Percentiles rank a stretch among this genome's conserved stretches.
Conservation (phyloP, 2,888 invertebrate genomes). For the Ennomos quercinarius region DNA sequence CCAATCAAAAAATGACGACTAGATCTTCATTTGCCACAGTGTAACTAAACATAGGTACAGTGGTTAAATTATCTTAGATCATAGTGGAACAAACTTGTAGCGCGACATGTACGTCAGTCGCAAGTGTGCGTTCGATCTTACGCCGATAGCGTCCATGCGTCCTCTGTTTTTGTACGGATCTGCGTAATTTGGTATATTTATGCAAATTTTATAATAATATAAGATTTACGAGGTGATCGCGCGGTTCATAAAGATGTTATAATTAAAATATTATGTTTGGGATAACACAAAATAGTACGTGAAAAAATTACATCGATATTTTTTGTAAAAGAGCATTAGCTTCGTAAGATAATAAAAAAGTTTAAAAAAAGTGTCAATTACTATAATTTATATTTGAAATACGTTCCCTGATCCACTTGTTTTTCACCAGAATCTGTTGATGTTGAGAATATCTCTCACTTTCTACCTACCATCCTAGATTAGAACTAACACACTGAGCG, state of each 20-base stretch:
- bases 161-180: conserved; percentile 42
- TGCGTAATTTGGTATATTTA: conserved; percentile 49
- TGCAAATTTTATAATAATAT: conserved; percentile 42
- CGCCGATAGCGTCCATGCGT: conserved; percentile 32
- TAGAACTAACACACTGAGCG: no score
- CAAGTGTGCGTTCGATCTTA: conserved; percentile 30
- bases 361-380: background rate
- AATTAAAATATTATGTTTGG: conserved; percentile 17
- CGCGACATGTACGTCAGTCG: conserved; percentile 20
- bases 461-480: no score
- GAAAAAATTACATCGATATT: no score
- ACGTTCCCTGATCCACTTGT: no score
- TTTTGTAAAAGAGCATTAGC: no score
- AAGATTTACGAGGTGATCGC: conserved; percentile 44
- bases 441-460: no score
- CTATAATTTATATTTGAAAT: no score
- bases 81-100: background rate
- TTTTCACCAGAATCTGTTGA: no score
- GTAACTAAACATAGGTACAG: no score
- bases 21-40: no score
- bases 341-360: background rate
- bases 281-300: background rate
- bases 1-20: no score
- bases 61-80: no score
- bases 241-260: conserved; percentile 36